These are phyloP conservation scores for Dendroctonus valens DNA, from an alignment of 1,140 invertebrate genomes.

Conservation along the genomic window DNA sequence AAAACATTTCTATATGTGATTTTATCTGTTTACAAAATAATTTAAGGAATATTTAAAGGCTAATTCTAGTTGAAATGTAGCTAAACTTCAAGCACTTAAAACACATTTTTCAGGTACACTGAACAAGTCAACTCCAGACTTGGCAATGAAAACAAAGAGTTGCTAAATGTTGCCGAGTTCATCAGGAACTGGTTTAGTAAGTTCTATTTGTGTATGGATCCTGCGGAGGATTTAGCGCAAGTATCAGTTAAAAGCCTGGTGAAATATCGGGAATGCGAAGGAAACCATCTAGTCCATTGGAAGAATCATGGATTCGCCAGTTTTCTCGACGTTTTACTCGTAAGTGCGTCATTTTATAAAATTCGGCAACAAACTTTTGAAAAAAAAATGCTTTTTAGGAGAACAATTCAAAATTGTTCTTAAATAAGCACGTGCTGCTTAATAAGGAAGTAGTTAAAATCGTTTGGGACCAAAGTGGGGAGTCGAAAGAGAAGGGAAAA, in stretches of 20 bases:
- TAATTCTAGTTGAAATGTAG: too few relatives aligned
- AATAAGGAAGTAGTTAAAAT: constrained; percentile 55
- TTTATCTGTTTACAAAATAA: neutral
- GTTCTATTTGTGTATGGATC: constrained; percentile 58
- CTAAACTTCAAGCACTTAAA: neutral
- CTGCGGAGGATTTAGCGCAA: constrained; percentile 60
- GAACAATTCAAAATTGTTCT: constrained; percentile 20
- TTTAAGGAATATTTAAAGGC: neutral
- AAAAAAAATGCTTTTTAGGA: constrained; percentile 11
- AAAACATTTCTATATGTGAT: too few relatives aligned
- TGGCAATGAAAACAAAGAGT: constrained; percentile 13
- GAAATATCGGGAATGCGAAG: constrained; percentile 34
- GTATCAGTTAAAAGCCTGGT: constrained; percentile 56
- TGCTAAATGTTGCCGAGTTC: constrained; percentile 46
- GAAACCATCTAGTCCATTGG: constrained; percentile 40
- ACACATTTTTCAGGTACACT: constrained; percentile 32
- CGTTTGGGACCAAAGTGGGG: constrained; percentile 47
- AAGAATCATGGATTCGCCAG: constrained; percentile 40
- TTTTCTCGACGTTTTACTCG: constrained; percentile 41
- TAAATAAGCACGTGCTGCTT: constrained; percentile 51
- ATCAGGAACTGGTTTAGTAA: constrained; percentile 59
- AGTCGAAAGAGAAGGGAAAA: constrained; percentile 15
- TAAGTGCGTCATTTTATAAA: neutral
- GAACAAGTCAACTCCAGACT: constrained; percentile 22
- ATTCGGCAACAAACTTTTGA: neutral